Conservation (phyloP, 1,140 invertebrate genomes). For the Calephelis nemesis region DNA sequence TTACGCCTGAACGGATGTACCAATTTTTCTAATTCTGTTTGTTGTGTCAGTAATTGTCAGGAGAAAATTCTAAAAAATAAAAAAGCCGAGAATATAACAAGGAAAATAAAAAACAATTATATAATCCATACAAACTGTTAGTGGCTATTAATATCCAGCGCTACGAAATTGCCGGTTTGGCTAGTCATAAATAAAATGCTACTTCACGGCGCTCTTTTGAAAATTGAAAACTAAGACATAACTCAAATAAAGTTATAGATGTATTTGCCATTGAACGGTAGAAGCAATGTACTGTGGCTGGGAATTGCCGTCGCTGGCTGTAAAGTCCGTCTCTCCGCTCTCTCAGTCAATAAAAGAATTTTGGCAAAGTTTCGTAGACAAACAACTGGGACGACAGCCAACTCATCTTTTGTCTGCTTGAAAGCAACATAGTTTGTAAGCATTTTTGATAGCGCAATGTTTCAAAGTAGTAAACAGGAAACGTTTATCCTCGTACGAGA, state of each 20-base stretch:
- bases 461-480: constrained; percentile 57
- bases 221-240: constrained; percentile 20
- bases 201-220: not conserved
- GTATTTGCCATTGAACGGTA: constrained; percentile 42
- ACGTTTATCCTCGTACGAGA: constrained; percentile 35
- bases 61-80: too few relatives aligned
- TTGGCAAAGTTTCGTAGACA: constrained; percentile 78
- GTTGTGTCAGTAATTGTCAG: too few relatives aligned
- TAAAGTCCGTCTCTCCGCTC: constrained; percentile 64
- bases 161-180: too few relatives aligned
- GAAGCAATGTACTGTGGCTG: constrained; percentile 47
- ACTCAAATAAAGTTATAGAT: constrained; percentile 21
- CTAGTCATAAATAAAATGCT: too few relatives aligned
- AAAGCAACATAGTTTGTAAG: constrained; percentile 72
- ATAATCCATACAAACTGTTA: too few relatives aligned
- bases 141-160: too few relatives aligned
- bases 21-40: too few relatives aligned
- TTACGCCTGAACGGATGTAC: too few relatives aligned
- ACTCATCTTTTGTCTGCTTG: constrained; percentile 75
- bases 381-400: constrained; percentile 76
- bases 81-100: too few relatives aligned
- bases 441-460: constrained; percentile 61
- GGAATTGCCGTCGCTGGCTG: constrained; percentile 56
- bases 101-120: too few relatives aligned
- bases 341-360: constrained; percentile 77